These are phyloP conservation scores for Neoaliturus tenellus DNA, from an alignment of 2,888 invertebrate genomes.

Conservation along the genomic window DNA sequence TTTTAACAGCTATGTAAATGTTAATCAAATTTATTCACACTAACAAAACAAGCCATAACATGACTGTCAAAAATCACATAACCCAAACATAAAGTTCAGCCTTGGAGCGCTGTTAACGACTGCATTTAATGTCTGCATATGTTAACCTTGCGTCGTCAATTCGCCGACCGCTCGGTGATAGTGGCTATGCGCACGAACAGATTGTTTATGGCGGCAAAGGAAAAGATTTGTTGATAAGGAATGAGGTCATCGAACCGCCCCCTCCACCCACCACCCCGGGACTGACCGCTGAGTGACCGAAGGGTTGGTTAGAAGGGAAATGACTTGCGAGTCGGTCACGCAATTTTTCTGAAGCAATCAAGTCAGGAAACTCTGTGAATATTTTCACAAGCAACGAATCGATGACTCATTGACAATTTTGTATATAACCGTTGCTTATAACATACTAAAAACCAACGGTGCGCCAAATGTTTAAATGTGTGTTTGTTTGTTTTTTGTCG, in stretches of 20 bases:
- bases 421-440: too few relatives aligned
- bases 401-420: too few relatives aligned
- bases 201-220: not conserved
- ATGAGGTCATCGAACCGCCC: slow-evolving; percentile 1
- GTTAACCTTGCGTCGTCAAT: not conserved
- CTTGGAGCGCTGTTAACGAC: not conserved
- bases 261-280: not conserved
- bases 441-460: too few relatives aligned
- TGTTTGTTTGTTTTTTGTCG: too few relatives aligned
- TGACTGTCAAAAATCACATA: too few relatives aligned
- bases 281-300: not conserved
- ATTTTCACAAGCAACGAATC: too few relatives aligned
- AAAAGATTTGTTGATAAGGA: not conserved
- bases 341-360: too few relatives aligned
- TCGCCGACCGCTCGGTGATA: not conserved
- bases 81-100: not conserved
- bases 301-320: not conserved
- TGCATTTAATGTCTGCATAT: slow-evolving; percentile 18
- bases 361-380: too few relatives aligned
- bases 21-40: not conserved
- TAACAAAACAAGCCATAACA: not conserved
- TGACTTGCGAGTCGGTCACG: not conserved
- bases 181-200: not conserved
- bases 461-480: too few relatives aligned
- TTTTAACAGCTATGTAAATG: too few relatives aligned